phyloP scores from a whole-genome alignment of 2,888 invertebrate species.

The Nemotelus nigrinus region DNA sequence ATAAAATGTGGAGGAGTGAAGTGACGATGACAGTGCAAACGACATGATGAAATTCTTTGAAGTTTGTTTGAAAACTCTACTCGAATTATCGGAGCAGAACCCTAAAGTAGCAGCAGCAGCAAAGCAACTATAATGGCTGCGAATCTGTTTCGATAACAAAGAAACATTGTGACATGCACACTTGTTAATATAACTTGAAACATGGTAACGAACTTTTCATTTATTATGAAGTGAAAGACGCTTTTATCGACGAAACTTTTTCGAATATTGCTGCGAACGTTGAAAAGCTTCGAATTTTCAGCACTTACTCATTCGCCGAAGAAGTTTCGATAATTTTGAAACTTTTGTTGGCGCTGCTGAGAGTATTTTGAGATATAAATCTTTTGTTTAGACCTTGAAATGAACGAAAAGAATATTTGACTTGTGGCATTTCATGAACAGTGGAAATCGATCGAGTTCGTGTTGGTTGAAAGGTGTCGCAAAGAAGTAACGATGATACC shows the following conservation, averaged over 20 bases:
- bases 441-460: too few relatives aligned
- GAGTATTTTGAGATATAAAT: too few relatives aligned
- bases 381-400: too few relatives aligned
- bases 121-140: neutral
- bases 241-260: neutral
- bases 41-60: neutral
- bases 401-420: too few relatives aligned
- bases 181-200: neutral
- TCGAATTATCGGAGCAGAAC: neutral
- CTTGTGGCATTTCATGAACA: too few relatives aligned
- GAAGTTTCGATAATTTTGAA: too few relatives aligned
- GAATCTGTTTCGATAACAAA: neutral
- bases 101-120: neutral
- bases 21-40: neutral
- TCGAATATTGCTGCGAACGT: too few relatives aligned
- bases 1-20: neutral
- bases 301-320: too few relatives aligned
- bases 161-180: conserved; percentile 8
- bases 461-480: too few relatives aligned
- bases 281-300: too few relatives aligned
- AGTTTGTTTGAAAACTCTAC: conserved; percentile 5
- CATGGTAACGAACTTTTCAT: conserved; percentile 4
- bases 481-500: too few relatives aligned
- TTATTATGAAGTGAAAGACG: conserved; percentile 9
- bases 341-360: too few relatives aligned